phyloP scores from a whole-genome alignment of 2,113 vertebrate species.

The Pachyramphus minor region DNA sequence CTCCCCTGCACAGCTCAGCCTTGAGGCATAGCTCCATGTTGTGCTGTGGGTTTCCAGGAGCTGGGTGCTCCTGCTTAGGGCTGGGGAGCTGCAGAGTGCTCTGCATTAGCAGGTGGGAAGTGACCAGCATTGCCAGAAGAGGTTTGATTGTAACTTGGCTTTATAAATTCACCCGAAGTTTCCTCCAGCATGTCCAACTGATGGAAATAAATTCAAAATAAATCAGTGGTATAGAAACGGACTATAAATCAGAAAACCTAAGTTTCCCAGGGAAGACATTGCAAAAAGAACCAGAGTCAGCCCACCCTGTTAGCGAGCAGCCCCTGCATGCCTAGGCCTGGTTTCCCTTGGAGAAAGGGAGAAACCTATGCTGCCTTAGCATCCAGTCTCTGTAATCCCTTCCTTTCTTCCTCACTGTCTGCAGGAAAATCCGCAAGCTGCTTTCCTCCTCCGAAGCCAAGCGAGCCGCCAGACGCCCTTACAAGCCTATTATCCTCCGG shows the following conservation, averaged over 20 bases:
- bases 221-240: background rate
- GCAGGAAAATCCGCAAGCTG: slow-evolving; percentile 80
- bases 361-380: background rate
- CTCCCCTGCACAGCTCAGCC: background rate
- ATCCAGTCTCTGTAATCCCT: background rate
- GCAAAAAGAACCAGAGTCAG: background rate
- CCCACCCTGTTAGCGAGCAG: fast-evolving
- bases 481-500: slow-evolving; percentile 77
- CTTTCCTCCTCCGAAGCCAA: slow-evolving; percentile 82
- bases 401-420: background rate
- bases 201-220: background rate
- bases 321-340: background rate
- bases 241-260: background rate
- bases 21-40: background rate
- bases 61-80: background rate
- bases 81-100: background rate
- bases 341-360: background rate
- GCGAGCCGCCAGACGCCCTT: slow-evolving; percentile 77
- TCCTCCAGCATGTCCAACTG: background rate
- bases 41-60: background rate
- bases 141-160: background rate
- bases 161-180: background rate
- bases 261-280: background rate
- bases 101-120: background rate
- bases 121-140: background rate